Evolutionary conservation across 2,797 vertebrate species (phyloP).

Genomic region (Acrossocheilus wenchowensis): DNA sequence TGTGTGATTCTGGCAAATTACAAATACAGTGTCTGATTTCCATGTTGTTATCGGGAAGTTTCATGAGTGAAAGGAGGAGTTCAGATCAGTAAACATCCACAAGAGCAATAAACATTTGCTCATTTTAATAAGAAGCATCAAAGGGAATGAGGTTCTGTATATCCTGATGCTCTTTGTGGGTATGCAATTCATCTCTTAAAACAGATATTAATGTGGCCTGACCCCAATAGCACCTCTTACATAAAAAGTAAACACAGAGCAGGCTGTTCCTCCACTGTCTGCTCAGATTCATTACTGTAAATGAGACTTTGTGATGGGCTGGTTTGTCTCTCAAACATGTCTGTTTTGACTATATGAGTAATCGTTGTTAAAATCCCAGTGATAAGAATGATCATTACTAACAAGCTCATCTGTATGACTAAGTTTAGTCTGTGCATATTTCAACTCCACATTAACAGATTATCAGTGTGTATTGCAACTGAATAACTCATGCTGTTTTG

Average conservation of each 20-base stretch:
- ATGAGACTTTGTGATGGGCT: slow-evolving; percentile 2
- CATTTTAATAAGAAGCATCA: neutral
- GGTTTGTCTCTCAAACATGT: slow-evolving; percentile 11
- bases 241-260: neutral
- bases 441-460: neutral
- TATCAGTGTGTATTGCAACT: slow-evolving; percentile 20
- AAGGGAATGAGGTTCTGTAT: neutral
- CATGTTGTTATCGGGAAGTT: neutral
- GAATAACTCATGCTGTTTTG: slow-evolving; percentile 20
- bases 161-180: neutral
- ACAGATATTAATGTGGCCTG: neutral
- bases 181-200: neutral
- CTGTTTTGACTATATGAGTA: neutral
- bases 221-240: neutral
- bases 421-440: slow-evolving; percentile 16
- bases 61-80: neutral
- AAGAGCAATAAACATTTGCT: slow-evolving; percentile 3
- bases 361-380: slow-evolving; percentile 8
- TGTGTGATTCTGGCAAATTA: slow-evolving; percentile 16
- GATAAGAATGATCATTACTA: slow-evolving; percentile 14
- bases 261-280: neutral
- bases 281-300: neutral
- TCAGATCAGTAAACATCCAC: neutral
- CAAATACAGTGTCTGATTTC: slow-evolving; percentile 17
- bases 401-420: slow-evolving; percentile 17